Percentiles rank a stretch among this genome's conserved stretches.
These are phyloP conservation scores for chimpanzee (Pan troglodytes) DNA, from an alignment of 2,113 vertebrate genomes.

Conservation along the genomic window NHGRI_mPanTro3-v2.1_pri NC_086015.1:56829501-56830000, in stretches of 20 bases:
- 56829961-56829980: not conserved
- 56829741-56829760: not conserved
- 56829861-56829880: not conserved
- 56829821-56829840: not conserved
- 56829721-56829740: not conserved
- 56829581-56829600: not conserved
- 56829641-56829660: not conserved
- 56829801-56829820: not conserved
- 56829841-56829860: not conserved
- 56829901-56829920: fast-evolving
- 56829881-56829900: not conserved
- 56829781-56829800: not conserved
- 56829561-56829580: not conserved
- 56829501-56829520: conserved; percentile 80
- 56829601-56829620: not conserved
- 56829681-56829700: not conserved
- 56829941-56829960: not conserved
- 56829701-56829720: not conserved
- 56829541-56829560: not conserved
- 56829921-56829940: too few relatives aligned
- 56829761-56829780: not conserved
- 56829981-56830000: not conserved
- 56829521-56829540: conserved; percentile 87
- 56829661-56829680: not conserved
- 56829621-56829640: not conserved